A percentile compares a stretch with the other conserved stretches of the same genome.
Conservation (phyloP, 2,797 vertebrate species). For the Synaphobranchus kaupii region DNA sequence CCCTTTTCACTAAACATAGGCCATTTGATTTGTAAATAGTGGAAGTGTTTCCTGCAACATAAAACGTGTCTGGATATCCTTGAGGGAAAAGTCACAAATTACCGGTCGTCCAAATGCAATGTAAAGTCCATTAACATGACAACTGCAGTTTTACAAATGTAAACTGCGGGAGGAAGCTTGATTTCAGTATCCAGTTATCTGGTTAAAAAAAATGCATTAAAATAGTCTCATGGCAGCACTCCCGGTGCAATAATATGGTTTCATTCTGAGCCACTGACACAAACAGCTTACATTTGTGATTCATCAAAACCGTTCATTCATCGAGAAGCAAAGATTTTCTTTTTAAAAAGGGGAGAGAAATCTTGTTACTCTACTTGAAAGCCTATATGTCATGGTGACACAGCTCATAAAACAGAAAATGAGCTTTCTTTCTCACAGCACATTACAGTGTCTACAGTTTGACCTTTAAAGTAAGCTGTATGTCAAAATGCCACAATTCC, state of each 20-base stretch:
- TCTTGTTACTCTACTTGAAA: background rate
- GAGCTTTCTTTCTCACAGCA: background rate
- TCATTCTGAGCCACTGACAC: background rate
- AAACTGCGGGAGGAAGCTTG: background rate
- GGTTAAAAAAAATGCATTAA: background rate
- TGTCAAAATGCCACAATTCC: background rate
- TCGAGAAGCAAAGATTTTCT: background rate
- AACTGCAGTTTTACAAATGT: background rate
- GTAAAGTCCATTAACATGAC: background rate
- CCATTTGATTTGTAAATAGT: background rate
- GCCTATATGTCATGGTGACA: background rate
- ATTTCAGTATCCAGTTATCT: background rate
- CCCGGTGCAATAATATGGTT: background rate
- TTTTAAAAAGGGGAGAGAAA: too few species aligned
- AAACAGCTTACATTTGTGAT: conserved; percentile 1
- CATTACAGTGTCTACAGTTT: background rate
- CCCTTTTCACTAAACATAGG: background rate
- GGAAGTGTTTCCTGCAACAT: background rate
- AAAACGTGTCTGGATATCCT: background rate
- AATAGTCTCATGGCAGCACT: background rate
- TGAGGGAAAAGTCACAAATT: background rate
- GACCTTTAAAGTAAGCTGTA: background rate
- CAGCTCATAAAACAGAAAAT: background rate
- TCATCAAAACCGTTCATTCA: background rate
- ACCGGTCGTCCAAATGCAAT: background rate